Evolutionary conservation across 2,888 invertebrate genomes (phyloP), one percentile per base, ranked within the genome.

Genomic region (Nemotelus nigrinus): DNA sequence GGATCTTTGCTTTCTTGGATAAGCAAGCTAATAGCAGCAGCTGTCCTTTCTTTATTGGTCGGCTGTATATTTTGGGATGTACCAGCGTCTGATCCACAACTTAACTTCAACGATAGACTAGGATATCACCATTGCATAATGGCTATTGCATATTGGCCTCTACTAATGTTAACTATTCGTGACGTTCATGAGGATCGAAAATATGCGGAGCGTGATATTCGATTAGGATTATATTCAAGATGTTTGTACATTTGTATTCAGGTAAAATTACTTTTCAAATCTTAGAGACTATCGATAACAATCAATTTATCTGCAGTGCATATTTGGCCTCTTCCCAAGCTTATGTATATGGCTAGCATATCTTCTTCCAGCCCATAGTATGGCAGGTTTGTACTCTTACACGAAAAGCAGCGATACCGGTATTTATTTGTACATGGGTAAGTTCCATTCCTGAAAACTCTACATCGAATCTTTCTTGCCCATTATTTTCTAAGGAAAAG

Each of bases 11-110:
- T 95, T 0, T 92, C 92, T 81, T 93, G 96, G 88, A 90, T 96
- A 53, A 91, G 92, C 60, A 91, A 94, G 80, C 90, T 96, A 8
- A 89, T 96, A 41, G 89, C 95, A 25, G 93, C 96, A 0, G 94
- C 94, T 1, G 90, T 94, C 80, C 90, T 97, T 84, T 96, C 97
- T 2, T 89, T 97, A 75, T 89, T 94, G 81, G 91, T 95, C 50
- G 97, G 97, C 58, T 93, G 94, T 81, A 92, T 96, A 82, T 97
- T 95, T 86, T 96, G 96, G 96, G 95, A 96, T 84, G 90, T 96
- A 3, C 93, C 95, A 1, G 89, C 92, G 55, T 91, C 93, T 3
- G 95, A 95, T 85, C 89, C 92, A 2, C 91, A 94, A 87, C 84
- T 94, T 71, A 90, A 90, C 58, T 90, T 93, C 82, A 93, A 93